These are phyloP conservation scores for Hephaestus fuliginosus DNA, from an alignment of 2,797 vertebrate genomes.

Conservation along the genomic window DNA sequence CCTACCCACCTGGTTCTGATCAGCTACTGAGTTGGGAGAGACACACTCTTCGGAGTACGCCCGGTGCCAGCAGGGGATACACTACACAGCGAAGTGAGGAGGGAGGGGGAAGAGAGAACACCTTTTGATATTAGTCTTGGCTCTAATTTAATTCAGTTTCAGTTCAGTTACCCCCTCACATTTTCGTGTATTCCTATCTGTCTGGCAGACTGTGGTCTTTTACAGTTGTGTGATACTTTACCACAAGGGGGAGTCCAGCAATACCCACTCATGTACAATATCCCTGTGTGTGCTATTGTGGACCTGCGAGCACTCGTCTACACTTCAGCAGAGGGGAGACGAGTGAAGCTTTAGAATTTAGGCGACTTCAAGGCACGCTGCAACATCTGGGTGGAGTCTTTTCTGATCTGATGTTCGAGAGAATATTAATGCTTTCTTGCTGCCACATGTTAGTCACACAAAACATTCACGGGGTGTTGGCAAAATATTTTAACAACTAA, in stretches of 20 bases:
- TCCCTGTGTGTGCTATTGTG: conserved; percentile 15
- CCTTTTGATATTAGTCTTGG: conserved; percentile 70
- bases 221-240: conserved; percentile 47
- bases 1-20: conserved; percentile 87
- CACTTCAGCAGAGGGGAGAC: neutral
- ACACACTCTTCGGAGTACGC: conserved; percentile 65
- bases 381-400: neutral
- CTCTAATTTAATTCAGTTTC: conserved; percentile 68
- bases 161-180: conserved; percentile 51
- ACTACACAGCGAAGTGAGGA: conserved; percentile 44
- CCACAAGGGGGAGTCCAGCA: conserved; percentile 82
- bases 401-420: neutral
- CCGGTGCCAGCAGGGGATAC: conserved; percentile 74
- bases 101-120: conserved; percentile 57
- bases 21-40: conserved; percentile 85
- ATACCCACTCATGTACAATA: conserved; percentile 16
- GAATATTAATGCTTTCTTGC: conserved; percentile 13
- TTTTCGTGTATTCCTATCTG: conserved; percentile 48
- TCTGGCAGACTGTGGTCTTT: conserved; percentile 37
- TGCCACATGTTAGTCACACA: neutral
- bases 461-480: conserved; percentile 6
- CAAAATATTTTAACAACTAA: conserved; percentile 17
- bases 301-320: conserved; percentile 9
- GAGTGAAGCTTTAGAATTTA: conserved; percentile 13
- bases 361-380: neutral